These are phyloP conservation scores for Chloroclystis v-ata DNA, from an alignment of 2,888 invertebrate genomes.

Conservation along the genomic window DNA sequence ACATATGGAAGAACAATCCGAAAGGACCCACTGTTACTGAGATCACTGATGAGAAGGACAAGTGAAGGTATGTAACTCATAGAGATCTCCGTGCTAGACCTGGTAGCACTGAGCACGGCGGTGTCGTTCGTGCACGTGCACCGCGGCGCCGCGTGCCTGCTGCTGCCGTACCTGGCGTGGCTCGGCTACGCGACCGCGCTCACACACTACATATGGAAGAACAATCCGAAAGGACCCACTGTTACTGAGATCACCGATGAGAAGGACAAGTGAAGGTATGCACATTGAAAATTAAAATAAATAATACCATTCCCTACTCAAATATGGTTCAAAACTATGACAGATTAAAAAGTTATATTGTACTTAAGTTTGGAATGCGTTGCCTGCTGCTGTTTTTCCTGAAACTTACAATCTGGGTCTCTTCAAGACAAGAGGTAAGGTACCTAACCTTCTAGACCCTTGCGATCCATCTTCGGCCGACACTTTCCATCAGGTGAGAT, in stretches of 20 bases:
- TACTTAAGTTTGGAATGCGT: too few species aligned
- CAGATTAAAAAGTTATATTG: too few species aligned
- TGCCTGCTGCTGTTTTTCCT: too few species aligned
- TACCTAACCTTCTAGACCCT: too few species aligned
- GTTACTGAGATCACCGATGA: slow-evolving; percentile 26
- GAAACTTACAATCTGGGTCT: too few species aligned
- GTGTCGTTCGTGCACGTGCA: slow-evolving; percentile 47
- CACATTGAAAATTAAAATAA: too few species aligned
- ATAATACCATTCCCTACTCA: too few species aligned
- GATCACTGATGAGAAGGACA: slow-evolving; percentile 28
- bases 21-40: slow-evolving; percentile 24
- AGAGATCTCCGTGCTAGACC: background rate
- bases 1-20: slow-evolving; percentile 66
- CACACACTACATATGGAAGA: slow-evolving; percentile 60
- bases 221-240: slow-evolving; percentile 45
- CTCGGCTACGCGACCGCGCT: slow-evolving; percentile 56
- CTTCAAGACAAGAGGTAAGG: too few species aligned
- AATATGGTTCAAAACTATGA: too few species aligned
- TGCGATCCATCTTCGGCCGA: too few species aligned
- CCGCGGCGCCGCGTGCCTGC: slow-evolving; percentile 46
- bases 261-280: slow-evolving; percentile 27
- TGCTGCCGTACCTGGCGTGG: slow-evolving; percentile 66
- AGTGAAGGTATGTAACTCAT: slow-evolving; percentile 22
- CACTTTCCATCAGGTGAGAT: too few species aligned
- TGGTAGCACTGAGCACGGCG: slow-evolving; percentile 47